These are phyloP conservation scores for Pyrgilauda ruficollis DNA, from an alignment of 2,113 vertebrate genomes.

Conservation along the genomic window DNA sequence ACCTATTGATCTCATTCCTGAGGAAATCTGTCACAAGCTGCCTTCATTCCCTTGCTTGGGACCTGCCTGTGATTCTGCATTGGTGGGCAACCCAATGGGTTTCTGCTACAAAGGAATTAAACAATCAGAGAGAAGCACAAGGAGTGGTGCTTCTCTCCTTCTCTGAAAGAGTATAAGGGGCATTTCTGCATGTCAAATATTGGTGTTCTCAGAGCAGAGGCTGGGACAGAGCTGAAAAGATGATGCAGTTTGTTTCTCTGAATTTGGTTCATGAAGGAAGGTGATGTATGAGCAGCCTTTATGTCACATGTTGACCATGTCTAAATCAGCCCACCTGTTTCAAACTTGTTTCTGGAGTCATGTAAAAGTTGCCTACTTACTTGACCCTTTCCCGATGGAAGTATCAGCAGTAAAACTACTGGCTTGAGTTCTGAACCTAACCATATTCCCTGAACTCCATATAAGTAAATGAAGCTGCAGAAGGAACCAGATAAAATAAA, in stretches of 20 bases:
- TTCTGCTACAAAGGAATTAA: not conserved
- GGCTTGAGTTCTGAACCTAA: not conserved
- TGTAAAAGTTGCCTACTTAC: not conserved
- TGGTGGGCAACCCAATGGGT: not conserved
- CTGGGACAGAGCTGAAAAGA: not conserved
- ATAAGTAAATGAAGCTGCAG: not conserved
- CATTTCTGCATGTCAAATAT: not conserved
- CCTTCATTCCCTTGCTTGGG: not conserved
- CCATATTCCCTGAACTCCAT: not conserved
- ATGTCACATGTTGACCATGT: not conserved
- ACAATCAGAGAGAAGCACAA: rapidly evolving
- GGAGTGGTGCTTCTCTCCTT: not conserved
- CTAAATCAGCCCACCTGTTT: not conserved
- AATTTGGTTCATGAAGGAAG: not conserved
- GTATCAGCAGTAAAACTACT: not conserved
- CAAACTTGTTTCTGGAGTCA: not conserved
- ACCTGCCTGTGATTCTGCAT: not conserved
- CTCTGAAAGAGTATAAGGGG: not conserved
- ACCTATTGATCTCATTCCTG: not conserved
- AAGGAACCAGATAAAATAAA: not conserved
- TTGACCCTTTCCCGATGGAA: not conserved
- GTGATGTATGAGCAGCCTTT: not conserved
- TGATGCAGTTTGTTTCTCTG: not conserved
- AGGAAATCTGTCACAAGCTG: not conserved
- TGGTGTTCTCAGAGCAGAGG: not conserved